These are phyloP conservation scores for Aphelocoma californica DNA, from an alignment of 2,797 vertebrate species.

Conservation along the genomic window DNA sequence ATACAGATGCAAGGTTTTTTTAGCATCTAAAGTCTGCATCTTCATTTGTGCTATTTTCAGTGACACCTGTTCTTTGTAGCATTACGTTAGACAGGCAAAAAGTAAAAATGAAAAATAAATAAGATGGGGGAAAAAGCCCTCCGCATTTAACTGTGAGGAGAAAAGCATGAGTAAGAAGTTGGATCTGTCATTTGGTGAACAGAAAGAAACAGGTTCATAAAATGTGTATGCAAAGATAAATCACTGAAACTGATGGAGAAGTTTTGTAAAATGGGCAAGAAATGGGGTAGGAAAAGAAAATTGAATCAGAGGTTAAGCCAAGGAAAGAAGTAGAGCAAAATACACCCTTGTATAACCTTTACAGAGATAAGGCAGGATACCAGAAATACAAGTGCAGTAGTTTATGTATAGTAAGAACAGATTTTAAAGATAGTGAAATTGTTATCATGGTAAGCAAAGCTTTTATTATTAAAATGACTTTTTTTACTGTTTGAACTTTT, in stretches of 20 bases:
- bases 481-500: background rate
- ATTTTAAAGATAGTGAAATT: background rate
- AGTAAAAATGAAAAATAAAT: background rate
- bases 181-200: background rate
- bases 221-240: background rate
- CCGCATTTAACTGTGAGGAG: background rate
- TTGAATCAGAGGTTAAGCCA: background rate
- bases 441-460: background rate
- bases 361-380: background rate
- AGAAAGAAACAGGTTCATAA: background rate
- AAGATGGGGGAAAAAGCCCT: accelerated
- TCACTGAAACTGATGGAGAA: background rate
- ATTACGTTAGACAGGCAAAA: background rate
- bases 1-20: background rate
- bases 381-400: background rate
- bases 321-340: background rate
- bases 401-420: background rate
- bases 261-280: background rate
- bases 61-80: background rate
- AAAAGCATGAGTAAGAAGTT: background rate
- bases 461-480: background rate
- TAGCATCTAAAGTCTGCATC: background rate
- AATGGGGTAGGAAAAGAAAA: background rate
- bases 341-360: background rate
- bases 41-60: background rate